These are phyloP conservation scores for Poecilia wingei DNA, from an alignment of 2,797 vertebrate genomes.

Conservation along the genomic window DNA sequence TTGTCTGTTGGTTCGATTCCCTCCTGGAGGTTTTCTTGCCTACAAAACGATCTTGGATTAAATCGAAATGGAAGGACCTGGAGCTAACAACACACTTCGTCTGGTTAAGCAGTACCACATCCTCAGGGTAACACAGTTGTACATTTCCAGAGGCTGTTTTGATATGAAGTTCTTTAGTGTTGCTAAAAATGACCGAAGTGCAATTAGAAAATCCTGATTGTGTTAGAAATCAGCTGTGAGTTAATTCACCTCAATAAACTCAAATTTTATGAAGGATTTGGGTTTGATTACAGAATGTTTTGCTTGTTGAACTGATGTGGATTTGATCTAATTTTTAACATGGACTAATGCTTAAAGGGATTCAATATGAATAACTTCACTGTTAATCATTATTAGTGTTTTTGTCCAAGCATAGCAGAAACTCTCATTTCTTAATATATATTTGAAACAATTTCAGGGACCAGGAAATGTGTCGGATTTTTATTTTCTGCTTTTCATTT, in stretches of 20 bases:
- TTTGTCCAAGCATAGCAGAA: conserved; percentile 27
- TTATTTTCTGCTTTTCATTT: conserved; percentile 6
- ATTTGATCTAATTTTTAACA: conserved; percentile 31
- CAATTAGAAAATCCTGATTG: conserved; percentile 47
- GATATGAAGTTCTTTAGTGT: neutral
- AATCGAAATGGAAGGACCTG: conserved; percentile 43
- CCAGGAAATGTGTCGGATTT: neutral
- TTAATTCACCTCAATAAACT: conserved; percentile 1
- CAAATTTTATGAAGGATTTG: neutral
- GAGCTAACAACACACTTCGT: conserved; percentile 12
- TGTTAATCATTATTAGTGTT: conserved; percentile 31
- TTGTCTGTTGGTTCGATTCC: neutral
- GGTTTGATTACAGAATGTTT: conserved; percentile 37
- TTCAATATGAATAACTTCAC: conserved; percentile 46
- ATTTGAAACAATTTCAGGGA: neutral
- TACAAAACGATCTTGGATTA: conserved; percentile 1
- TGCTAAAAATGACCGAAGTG: conserved; percentile 62
- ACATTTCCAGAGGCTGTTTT: neutral
- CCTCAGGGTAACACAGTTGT: neutral
- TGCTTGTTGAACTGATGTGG: conserved; percentile 42
- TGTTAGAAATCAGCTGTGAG: conserved; percentile 5
- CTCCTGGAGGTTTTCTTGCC: neutral
- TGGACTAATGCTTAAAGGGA: conserved; percentile 53
- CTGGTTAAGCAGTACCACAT: conserved; percentile 2
- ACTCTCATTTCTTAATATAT: conserved; percentile 25